These are phyloP conservation scores for Fundulus diaphanus DNA, from an alignment of 2,797 vertebrate genomes.

Conservation along the genomic window DNA sequence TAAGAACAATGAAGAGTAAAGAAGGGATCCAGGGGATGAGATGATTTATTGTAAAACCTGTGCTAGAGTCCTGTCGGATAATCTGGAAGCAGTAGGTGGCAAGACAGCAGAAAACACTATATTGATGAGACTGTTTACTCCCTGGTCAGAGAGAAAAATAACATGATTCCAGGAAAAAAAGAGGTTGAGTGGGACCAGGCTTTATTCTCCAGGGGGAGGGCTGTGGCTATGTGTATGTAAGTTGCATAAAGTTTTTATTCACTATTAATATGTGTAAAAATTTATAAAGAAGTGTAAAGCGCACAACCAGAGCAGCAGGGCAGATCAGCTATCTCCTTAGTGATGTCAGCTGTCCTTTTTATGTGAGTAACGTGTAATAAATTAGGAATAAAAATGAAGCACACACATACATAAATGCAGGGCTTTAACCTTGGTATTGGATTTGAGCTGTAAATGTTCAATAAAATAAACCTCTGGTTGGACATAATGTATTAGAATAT, in stretches of 20 bases:
- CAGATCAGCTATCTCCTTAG: slow-evolving; percentile 18
- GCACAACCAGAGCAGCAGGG: slow-evolving; percentile 17
- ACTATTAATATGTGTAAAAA: slow-evolving; percentile 27
- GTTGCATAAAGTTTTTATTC: slow-evolving; percentile 4
- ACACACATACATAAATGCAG: slow-evolving; percentile 59
- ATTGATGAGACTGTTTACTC: slow-evolving; percentile 69
- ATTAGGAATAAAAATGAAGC: slow-evolving; percentile 42
- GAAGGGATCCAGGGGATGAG: slow-evolving; percentile 40
- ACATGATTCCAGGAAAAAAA: slow-evolving; percentile 42
- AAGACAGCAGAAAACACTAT: slow-evolving; percentile 65
- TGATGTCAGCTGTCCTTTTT: slow-evolving; percentile 20
- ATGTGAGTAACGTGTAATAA: slow-evolving; percentile 36
- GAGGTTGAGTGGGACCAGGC: slow-evolving; percentile 28
- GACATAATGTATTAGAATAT: slow-evolving; percentile 32
- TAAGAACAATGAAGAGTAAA: slow-evolving; percentile 35
- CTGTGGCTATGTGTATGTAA: slow-evolving; percentile 7
- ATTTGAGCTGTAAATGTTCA: slow-evolving; percentile 37
- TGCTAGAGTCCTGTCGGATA: slow-evolving; percentile 63
- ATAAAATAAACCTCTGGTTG: slow-evolving; percentile 46
- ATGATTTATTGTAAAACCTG: slow-evolving; percentile 64
- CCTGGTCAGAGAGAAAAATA: slow-evolving; percentile 32
- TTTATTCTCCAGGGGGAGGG: slow-evolving; percentile 15
- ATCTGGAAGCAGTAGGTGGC: slow-evolving; percentile 66
- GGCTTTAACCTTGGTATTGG: slow-evolving; percentile 42
- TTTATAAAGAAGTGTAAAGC: slow-evolving; percentile 25